Base-by-base conservation (phyloP, 1,140 invertebrate species). In the Temnothorax curvispinosus region DNA sequence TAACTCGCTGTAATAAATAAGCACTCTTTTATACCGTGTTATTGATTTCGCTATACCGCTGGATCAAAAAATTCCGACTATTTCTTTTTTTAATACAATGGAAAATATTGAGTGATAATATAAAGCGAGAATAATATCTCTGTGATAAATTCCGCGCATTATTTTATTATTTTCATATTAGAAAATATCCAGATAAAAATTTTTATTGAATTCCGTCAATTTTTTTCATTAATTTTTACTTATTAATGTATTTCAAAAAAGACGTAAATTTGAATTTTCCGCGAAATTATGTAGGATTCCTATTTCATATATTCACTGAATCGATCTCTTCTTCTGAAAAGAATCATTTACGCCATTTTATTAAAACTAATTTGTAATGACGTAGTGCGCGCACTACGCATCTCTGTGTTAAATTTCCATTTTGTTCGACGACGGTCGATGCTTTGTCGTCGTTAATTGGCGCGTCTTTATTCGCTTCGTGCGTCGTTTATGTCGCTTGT, bases 391-490 rank as follows among this genome's bases (percentile, higher is more conserved):
- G 38, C 52, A 32, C 21, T 44, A 74, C 3, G 54, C 41, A 35
- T 44, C 54, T 74, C 18, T 82, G 47, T 47, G 38, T 47, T 47
- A 21, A 60, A 62, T 64, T 75, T 74, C 27, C 44, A 60, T 60
- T 75, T 47, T 50, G 41, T 35, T 38, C 54, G 18, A 13, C 21
- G n/a, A 18, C 44, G 35, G 47, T 27, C 50, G 64, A n/a, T 15
- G 21, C 67, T 82, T 82, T 74, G 69, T 75, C 69, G 27, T 11
- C n/a, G 69, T 74, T 84, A 75, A 84, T 75, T 84, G 80, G 41
- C 41, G 54, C 80, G 54, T 75, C 69, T 84, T 84, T 81, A 72
- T 81, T 81, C 65, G 21, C 35, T 0, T 32, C 47, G 50, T 69
- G 35, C 64, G 38, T 56, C 32, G 32, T 56, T 69, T 38, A 47